Evolutionary conservation across 2,888 invertebrate genomes (phyloP).

Genomic region (Eupithecia abbreviata): DNA sequence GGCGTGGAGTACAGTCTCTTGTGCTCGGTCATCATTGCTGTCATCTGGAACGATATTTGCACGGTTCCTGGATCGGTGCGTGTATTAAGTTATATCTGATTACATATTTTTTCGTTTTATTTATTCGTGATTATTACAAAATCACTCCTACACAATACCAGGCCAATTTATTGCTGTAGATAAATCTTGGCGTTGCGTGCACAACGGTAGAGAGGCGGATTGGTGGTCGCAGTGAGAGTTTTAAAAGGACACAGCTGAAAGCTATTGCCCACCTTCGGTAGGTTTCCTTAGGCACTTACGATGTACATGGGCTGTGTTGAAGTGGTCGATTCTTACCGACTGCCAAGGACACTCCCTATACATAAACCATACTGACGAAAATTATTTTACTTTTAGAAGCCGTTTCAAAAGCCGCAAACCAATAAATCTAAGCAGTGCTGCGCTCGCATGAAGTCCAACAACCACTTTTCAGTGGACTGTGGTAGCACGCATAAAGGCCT

Average conservation of each 20-base stretch:
- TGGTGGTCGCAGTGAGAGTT: background rate
- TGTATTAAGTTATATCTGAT: background rate
- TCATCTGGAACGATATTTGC: slow-evolving; percentile 91
- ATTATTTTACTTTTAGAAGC: slow-evolving; percentile 7
- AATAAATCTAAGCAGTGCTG: slow-evolving; percentile 58
- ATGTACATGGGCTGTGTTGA: background rate
- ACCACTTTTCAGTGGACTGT: slow-evolving; percentile 88
- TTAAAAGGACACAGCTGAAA: background rate
- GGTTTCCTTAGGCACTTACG: slow-evolving; percentile 2
- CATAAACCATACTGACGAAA: background rate
- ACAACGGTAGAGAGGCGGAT: background rate
- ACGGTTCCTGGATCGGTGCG: slow-evolving; percentile 77
- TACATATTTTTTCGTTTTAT: background rate
- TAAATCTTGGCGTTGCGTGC: background rate
- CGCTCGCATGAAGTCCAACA: slow-evolving; percentile 67
- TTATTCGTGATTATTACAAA: background rate
- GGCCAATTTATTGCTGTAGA: background rate
- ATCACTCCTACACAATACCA: background rate
- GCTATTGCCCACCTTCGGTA: background rate
- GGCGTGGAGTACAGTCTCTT: slow-evolving; percentile 93
- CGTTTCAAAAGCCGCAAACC: slow-evolving; percentile 55
- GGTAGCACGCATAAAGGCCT: slow-evolving; percentile 89
- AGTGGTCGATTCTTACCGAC: background rate
- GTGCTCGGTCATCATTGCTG: slow-evolving; percentile 90
- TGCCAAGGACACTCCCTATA: background rate